phyloP scores from a whole-genome alignment of 2,888 invertebrate species.

The Rhaphigaster nebulosa region DNA sequence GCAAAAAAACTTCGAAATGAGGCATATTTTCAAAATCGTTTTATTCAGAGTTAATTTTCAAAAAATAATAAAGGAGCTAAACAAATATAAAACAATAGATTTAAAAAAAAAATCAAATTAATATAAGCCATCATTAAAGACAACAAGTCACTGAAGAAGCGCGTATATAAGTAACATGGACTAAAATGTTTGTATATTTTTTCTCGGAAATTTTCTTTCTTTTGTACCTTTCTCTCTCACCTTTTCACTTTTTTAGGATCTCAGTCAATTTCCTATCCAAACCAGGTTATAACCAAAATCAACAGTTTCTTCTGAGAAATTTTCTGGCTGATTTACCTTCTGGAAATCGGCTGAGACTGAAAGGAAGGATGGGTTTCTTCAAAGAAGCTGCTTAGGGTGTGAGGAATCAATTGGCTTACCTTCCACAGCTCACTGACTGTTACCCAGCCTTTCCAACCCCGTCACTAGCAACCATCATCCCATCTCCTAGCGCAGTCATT shows the following conservation, averaged over 20 bases:
- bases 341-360: constrained; percentile 13
- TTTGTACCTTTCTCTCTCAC: neutral
- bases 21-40: too few relatives aligned
- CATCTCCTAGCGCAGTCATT: neutral
- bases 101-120: too few relatives aligned
- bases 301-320: constrained; percentile 35
- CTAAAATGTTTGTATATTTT: neutral
- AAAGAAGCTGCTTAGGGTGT: constrained; percentile 28
- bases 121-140: too few relatives aligned
- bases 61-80: too few relatives aligned
- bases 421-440: constrained; percentile 33
- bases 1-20: too few relatives aligned
- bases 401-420: constrained; percentile 36
- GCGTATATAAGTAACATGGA: neutral
- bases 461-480: neutral
- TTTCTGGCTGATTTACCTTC: constrained; percentile 25
- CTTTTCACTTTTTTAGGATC: neutral
- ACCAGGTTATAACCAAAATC: constrained; percentile 15
- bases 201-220: neutral
- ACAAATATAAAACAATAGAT: too few relatives aligned
- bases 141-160: too few relatives aligned
- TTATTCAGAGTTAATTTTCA: too few relatives aligned
- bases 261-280: constrained; percentile 22
- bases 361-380: constrained; percentile 35
- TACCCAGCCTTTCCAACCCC: constrained; percentile 4